Evolutionary conservation across 2,113 vertebrate species (phyloP), one percentile per base, ranked within the genome.

Genomic region (Tachysurus vachellii): DNA sequence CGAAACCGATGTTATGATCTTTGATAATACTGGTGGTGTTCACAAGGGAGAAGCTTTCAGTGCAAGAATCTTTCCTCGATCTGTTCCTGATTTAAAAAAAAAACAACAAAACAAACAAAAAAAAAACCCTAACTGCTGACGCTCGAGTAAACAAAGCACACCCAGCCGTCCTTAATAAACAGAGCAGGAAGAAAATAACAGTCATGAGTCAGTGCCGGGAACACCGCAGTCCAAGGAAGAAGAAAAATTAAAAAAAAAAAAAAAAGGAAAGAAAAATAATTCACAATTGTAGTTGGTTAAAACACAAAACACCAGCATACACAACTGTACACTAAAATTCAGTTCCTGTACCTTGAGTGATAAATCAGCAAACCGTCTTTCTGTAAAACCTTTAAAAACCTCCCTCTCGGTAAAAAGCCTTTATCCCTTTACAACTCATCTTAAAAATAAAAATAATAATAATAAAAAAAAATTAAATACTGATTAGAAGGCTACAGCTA

Each of bases 1-100:
- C 82, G 70, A 82, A 90, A 91, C 89, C 36, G 1, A 79, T 85
- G 87, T 66, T 88, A n/a, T 93, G 93, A 93, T 93, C 93, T 93
- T 92, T 92, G 89, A 94, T 95, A 95, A 95, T 95, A 96, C 95
- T 96, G 95, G 91, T 85, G 93, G 88, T 92, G 90, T 93, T 90
- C 54, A 88, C 90, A 88, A 88, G 92, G 92, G 93, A 94, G 92
- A 94, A 92, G 93, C 92, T 90, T 93, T 95, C 95, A 96, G 95
- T 95, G 95, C 95, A 95, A 94, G 92, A 94, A 92, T 93, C 88
- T 28, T 88, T 93, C 88, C 87, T 91, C 79, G 92, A 88, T 85
- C 87, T 91, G 90, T 92, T 94, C 86, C 89, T 92, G 89, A 81
- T 82, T 70, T 1, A 17, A 82, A 86, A 91, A 88, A 28, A 85